Percentiles rank a stretch among this genome's conserved stretches.
These are phyloP conservation scores for Tautogolabrus adspersus DNA, from an alignment of 2,113 vertebrate genomes.

Conservation along the genomic window DNA sequence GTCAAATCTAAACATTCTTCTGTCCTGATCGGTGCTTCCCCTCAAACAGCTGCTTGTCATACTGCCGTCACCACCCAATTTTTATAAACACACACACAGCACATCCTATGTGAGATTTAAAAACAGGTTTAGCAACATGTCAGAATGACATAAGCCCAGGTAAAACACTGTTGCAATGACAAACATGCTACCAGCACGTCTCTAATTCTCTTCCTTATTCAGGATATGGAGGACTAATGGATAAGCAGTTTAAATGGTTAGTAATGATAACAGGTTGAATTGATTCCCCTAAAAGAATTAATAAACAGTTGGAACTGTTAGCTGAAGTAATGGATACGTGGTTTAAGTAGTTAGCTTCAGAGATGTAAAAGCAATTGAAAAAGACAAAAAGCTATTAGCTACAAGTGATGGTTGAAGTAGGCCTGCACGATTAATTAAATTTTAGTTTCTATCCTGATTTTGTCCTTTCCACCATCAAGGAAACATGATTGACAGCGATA, in stretches of 20 bases:
- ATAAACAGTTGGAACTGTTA: no score
- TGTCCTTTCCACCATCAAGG: no score
- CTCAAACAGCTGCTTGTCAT: slow-evolving; percentile 53
- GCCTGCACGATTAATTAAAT: no score
- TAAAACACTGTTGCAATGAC: slow-evolving; percentile 50
- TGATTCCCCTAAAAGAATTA: not conserved
- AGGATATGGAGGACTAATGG: no score
- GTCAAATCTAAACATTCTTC: slow-evolving; percentile 15
- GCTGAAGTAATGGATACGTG: not conserved
- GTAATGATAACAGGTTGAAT: no score
- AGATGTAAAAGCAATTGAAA: no score
- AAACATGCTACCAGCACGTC: slow-evolving; percentile 29
- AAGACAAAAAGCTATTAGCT: no score
- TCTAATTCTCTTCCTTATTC: not conserved
- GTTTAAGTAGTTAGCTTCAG: no score
- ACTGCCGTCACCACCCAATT: not conserved
- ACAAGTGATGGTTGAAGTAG: no score
- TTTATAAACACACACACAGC: not conserved
- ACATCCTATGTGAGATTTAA: slow-evolving; percentile 18
- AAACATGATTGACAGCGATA: no score
- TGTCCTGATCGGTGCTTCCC: slow-evolving; percentile 3
- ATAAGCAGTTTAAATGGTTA: no score
- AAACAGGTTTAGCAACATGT: slow-evolving; percentile 57
- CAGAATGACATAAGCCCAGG: slow-evolving; percentile 2
- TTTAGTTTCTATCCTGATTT: no score